Evolutionary conservation across 2,888 invertebrate species (phyloP), one percentile per base, ranked within the genome.

Genomic region (Selenia dentaria): DNA sequence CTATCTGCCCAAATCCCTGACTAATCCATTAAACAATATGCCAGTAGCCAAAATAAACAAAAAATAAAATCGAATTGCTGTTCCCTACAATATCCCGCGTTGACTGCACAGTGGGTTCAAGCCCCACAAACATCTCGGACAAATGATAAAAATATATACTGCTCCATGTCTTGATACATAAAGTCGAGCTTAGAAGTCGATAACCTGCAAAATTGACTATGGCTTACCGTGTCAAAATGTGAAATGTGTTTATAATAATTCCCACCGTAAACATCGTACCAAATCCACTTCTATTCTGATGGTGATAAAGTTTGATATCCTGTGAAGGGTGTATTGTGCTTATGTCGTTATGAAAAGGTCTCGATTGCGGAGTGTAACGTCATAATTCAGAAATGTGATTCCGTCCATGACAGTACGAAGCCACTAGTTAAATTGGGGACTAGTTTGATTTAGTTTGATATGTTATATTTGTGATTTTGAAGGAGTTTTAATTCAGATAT

Each of bases 301-400:
- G 0, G 0, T 5, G 1, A 44, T 51, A 59, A 22, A 38, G 48
- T 14, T 5, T 2, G 12, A 24, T 25, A 36, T 54, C 6, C 14
- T 20, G 10, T 34, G 29, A 10, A 6, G 5, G 5, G 9, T 1
- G 12, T 4, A 8, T 8, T n/a, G 27, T 20, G 37, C 36, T 39
- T 56, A 26, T 3, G 48, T 10, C 28, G 14, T 41, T 42, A 38
- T 6, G 10, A 6, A 33, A 16, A 32, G 33, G 26, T 36, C 32
- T 13, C 22, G 36, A 32, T 34, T 18, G 20, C 39, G 25, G 42
- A 45, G 54, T 59, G 53, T 58, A 58, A 60, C 56, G 57, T 60
- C 65, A 64, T 70, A 70, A 69, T 64, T 71, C 51, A 43, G 56
- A 53, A 59, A 67, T 67, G 37, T 67, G 70, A 70, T 67, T 65